A percentile compares a stretch with the other conserved stretches of the same genome.
Conservation (phyloP, 1,140 invertebrate genomes). For the Arion vulgaris region DNA sequence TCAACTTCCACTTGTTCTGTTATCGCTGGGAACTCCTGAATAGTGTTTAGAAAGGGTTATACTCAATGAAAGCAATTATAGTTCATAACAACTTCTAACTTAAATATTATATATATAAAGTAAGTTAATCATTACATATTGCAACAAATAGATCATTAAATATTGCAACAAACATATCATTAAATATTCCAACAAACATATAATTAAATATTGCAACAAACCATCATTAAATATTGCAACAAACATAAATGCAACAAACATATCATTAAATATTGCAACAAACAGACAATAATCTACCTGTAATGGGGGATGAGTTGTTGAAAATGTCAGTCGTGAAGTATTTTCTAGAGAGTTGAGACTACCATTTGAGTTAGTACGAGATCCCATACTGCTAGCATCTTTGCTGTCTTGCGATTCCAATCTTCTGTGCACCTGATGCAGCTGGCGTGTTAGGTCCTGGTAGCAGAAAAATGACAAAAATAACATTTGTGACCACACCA, state of each 20-base stretch:
- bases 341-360: slow-evolving; percentile 74
- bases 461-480: not conserved
- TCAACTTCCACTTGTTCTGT: slow-evolving; percentile 72
- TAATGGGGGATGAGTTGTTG: not conserved
- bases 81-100: no score
- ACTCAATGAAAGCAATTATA: not conserved
- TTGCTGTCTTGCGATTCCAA: slow-evolving; percentile 72
- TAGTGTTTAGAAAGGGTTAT: not conserved
- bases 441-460: slow-evolving; percentile 80
- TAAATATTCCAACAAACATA: no score
- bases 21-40: slow-evolving; percentile 49
- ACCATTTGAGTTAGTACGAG: slow-evolving; percentile 80
- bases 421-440: slow-evolving; percentile 74
- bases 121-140: no score
- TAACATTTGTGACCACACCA: no score
- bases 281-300: not conserved
- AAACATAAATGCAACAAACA: no score
- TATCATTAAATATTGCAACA: no score
- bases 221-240: no score
- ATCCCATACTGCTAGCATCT: slow-evolving; percentile 76
- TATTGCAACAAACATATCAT: no score
- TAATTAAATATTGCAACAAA: no score
- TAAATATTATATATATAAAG: no score
- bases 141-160: no score
- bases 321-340: not conserved